Evolutionary conservation across 2,113 vertebrate species (phyloP), one percentile per base, ranked within the genome.

Genomic region (Calyptomena viridis): DNA sequence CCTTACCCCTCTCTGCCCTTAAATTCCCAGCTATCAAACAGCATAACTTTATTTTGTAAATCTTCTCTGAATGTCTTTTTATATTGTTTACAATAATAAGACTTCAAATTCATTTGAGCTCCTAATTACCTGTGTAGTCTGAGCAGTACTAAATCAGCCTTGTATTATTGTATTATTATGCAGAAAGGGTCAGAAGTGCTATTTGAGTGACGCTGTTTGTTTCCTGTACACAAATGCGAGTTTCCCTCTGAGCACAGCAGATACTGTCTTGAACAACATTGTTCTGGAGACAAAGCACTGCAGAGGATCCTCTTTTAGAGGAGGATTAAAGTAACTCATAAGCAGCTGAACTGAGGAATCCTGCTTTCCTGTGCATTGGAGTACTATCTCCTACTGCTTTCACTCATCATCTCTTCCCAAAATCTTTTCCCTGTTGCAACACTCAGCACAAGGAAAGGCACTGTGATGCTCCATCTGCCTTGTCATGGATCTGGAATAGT

Each of bases 201-300:
- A 42, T 91, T 87, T 91, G 94, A 91, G 69, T 93, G 81, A 91
- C 21, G 12, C 33, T 76, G 84, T 91, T 95, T 94, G 42, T 85
- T 94, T 96, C 89, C 67, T 28, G 28, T 73, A 71, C 72, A 73
- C 59, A 95, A 93, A 89, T 85, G 71, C 89, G 82, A 84, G 72
- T 24, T 76, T 52, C 82, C 71, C 78, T 87, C 91, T 74, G 74
- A 91, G 93, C 72, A 85, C 87, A 94, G 82, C 82, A 94, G 87
- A 95, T 53, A 73, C 50, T 87, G 79, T 63, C 78, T 94, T 64
- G 39, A 83, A 71, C 78, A 76, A 76, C 47, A 80, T 63, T 66
- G 62, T 95, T 94, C 90, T 67, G 79, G 75, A 88, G 63, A 94
- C 58, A 90, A 92, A 86, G 33, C 37, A 59, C 55, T 47, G 56